phyloP scores from a whole-genome alignment of 2,797 vertebrate species.

The Hippocampus kuda region DNA sequence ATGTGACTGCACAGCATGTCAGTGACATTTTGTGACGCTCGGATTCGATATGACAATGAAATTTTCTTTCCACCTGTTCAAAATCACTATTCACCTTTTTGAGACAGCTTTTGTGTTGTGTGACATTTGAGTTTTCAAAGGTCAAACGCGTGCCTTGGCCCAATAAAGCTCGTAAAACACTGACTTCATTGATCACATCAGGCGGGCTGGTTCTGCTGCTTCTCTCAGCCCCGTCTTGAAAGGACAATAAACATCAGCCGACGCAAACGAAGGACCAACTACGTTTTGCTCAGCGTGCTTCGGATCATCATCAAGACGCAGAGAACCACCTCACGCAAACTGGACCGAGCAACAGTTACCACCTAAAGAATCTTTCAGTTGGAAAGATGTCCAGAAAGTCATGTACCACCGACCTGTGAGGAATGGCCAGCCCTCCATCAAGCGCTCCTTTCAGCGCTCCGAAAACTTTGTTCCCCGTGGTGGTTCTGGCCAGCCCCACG shows the following conservation, averaged over 20 bases:
- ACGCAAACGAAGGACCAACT: constrained; percentile 69
- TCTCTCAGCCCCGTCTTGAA: constrained; percentile 63
- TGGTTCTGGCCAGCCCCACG: constrained; percentile 92
- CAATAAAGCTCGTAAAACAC: not conserved
- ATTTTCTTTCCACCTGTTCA: too few relatives aligned
- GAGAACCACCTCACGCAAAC: constrained; percentile 4
- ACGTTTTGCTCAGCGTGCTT: constrained; percentile 60
- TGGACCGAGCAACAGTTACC: not conserved
- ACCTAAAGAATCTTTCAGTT: not conserved
- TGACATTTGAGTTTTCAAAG: too few relatives aligned
- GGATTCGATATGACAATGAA: too few relatives aligned
- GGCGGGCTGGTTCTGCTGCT: constrained; percentile 5
- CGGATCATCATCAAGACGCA: constrained; percentile 48
- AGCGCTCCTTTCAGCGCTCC: constrained; percentile 94
- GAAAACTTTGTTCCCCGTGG: constrained; percentile 98
- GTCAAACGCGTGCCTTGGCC: too few relatives aligned
- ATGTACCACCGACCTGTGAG: constrained; percentile 77
- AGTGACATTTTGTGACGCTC: too few relatives aligned
- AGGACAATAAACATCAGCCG: constrained; percentile 57
- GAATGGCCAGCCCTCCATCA: constrained; percentile 92
- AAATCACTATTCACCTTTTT: too few relatives aligned
- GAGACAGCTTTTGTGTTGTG: too few relatives aligned
- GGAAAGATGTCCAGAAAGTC: not conserved
- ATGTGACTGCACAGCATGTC: too few relatives aligned
- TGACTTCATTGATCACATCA: not conserved